Conservation (phyloP, 2,797 vertebrate species). For the Melanotaenia parkinsoni region DNA sequence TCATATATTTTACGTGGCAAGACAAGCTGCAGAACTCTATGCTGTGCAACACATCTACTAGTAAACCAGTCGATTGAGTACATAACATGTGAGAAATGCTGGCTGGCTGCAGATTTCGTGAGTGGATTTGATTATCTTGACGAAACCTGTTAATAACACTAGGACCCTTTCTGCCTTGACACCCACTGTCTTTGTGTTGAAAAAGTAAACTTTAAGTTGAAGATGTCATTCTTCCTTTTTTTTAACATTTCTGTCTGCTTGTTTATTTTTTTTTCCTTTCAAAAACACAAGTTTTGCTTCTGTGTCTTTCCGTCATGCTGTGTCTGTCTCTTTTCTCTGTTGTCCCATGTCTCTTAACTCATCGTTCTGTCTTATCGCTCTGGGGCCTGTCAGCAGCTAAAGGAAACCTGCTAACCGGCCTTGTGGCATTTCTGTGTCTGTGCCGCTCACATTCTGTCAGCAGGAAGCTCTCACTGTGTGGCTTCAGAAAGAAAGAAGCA, state of each 20-base stretch:
- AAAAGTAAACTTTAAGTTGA: conserved; percentile 11
- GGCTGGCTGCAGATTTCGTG: neutral
- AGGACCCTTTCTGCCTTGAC: neutral
- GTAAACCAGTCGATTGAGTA: neutral
- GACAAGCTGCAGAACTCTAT: conserved; percentile 13
- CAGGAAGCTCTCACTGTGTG: conserved; percentile 60
- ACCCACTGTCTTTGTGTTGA: neutral
- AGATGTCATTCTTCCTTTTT: conserved; percentile 5
- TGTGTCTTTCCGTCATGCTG: conserved; percentile 7
- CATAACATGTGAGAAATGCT: neutral
- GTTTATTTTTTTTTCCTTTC: conserved; percentile 9
- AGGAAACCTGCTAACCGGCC: conserved; percentile 61
- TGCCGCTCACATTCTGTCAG: conserved; percentile 56
- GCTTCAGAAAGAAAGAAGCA: conserved; percentile 40
- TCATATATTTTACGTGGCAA: conserved; percentile 10
- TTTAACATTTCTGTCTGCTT: neutral
- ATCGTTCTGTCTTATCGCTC: conserved; percentile 30
- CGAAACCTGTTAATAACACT: neutral
- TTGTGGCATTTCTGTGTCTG: conserved; percentile 61
- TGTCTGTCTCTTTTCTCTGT: conserved; percentile 13
- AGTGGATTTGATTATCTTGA: conserved; percentile 4
- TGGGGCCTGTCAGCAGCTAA: conserved; percentile 38
- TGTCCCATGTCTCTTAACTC: conserved; percentile 28
- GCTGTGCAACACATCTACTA: conserved; percentile 2
- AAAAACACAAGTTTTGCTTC: conserved; percentile 1